Evolutionary conservation across 2,113 vertebrate species (phyloP).

Genomic region (Leiothrix lutea): DNA sequence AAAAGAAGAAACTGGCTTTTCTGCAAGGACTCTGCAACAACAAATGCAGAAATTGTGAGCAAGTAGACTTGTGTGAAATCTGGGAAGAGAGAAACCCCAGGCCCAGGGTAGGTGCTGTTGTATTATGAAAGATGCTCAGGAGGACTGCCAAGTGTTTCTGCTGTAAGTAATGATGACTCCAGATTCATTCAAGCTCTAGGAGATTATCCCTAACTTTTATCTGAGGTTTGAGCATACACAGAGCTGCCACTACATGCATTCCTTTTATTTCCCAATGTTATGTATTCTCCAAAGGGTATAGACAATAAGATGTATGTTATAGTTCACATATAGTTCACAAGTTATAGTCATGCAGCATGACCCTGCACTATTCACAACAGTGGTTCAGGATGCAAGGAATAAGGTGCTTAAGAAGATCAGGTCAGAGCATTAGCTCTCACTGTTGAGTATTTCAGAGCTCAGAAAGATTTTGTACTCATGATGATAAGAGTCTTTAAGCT

Average conservation of each 20-base stretch:
- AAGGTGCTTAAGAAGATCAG: not conserved
- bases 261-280: not conserved
- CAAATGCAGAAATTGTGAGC: not conserved
- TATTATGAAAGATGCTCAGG: not conserved
- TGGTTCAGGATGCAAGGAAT: not conserved
- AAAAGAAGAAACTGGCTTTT: not conserved
- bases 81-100: not conserved
- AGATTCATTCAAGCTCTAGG: not conserved
- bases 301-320: not conserved
- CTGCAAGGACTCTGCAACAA: not conserved
- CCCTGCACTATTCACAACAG: not conserved
- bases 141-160: not conserved
- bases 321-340: not conserved
- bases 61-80: not conserved
- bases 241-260: not conserved
- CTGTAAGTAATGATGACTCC: not conserved
- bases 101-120: not conserved
- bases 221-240: not conserved
- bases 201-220: not conserved
- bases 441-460: not conserved
- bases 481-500: not conserved
- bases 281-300: not conserved
- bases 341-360: not conserved
- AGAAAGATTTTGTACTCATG: not conserved
- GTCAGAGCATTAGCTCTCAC: not conserved